phyloP scores from a whole-genome alignment of 2,113 vertebrate genomes.

The Acrocephalus kingi region DNA sequence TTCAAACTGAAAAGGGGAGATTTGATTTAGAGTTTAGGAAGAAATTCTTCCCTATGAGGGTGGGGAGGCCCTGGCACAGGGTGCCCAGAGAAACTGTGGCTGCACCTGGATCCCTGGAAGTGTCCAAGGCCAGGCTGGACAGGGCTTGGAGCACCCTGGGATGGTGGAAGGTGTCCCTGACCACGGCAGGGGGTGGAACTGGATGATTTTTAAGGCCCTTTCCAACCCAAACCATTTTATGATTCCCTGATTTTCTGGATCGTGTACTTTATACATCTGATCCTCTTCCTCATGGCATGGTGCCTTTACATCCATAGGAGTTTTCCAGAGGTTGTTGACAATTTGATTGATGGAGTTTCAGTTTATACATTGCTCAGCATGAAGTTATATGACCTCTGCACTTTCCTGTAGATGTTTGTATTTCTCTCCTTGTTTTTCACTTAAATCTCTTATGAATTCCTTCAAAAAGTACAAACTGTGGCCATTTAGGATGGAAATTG shows the following conservation, averaged over 20 bases:
- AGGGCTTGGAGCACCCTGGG: accelerated
- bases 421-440: background rate
- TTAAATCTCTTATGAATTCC: background rate
- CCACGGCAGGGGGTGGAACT: accelerated
- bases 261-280: accelerated
- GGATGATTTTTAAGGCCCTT: background rate
- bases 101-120: background rate
- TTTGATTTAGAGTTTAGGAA: background rate
- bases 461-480: background rate
- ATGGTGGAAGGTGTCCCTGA: accelerated
- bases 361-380: background rate
- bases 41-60: background rate
- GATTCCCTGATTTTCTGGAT: background rate
- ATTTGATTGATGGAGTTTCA: background rate
- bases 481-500: background rate
- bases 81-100: background rate
- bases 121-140: accelerated
- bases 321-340: background rate
- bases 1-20: background rate
- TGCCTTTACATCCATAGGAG: background rate
- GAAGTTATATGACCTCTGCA: background rate
- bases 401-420: background rate
- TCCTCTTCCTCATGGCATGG: background rate
- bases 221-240: background rate
- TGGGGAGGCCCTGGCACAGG: accelerated